Base-by-base conservation (phyloP, 2,797 vertebrate genomes). In the Anguilla obscura region DNA sequence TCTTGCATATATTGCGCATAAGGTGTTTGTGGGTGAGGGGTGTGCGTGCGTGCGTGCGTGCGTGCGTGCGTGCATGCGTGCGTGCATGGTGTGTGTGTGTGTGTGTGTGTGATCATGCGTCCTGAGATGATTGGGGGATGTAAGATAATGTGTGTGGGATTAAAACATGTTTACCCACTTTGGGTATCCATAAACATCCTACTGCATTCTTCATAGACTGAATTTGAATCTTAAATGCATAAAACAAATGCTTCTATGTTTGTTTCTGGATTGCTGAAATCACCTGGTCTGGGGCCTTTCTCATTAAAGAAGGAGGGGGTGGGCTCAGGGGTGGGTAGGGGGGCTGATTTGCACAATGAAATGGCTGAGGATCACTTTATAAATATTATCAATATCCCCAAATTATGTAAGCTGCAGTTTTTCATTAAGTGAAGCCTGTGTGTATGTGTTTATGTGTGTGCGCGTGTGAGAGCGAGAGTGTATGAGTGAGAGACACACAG, bases 391-490 rank as follows among this genome's bases (percentile, higher is more conserved):
- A 71, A 50, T 87, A 76, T 69, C 40, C 66, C 18, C 30, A 74
- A 89, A 89, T 85, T 63, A 74, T 87, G 80, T 63, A 12, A 50
- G 40, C 63, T 33, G 71, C 30, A 45, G 30, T 86, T 86, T 45
- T 74, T 86, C 63, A 33, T 86, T 24, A 56, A 83, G 36, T 85
- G 87, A 88, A 85, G 82, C 90, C 88, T 56, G 52, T 85, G 84
- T 52, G 84, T 48, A 36, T 84, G 48, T 76, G 24, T 7, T 45
- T 52, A 45, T 48, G 18, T 18, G 30, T 74, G 69, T 74, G 69
- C 1, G 10, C 12, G 5, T 36, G 30, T 56, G n/a, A 40, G 16
- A 30, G 36, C 90, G 89, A 90, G 89, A 84, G 87, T 16, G n/a
- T 3, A 45, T n/a, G 21, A 48, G 48, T 3, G 71, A 36, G 30